Base-by-base conservation (phyloP, 2,888 invertebrate species). In the Brachyptera risi region DNA sequence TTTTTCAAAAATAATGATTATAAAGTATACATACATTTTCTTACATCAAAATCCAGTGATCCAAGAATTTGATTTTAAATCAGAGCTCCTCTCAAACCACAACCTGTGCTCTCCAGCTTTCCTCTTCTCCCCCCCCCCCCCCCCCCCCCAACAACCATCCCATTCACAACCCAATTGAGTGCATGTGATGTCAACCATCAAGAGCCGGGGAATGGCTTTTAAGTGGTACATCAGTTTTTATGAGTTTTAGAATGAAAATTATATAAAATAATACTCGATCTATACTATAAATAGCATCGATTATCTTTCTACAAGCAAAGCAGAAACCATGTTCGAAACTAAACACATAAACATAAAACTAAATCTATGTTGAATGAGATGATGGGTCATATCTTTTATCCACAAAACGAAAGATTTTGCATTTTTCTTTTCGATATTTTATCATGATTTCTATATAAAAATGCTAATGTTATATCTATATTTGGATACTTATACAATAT, bases 361-460 rank as follows among this genome's bases (percentile, higher is more conserved):
- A 38, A 38, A 38, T 38, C 38, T 19, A 17, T 42, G 3, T 21
- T 2, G 21, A 40, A 40, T 40, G 40, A 40, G 40, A 9, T 11
- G 7, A 40, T 17, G 40, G 17, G 13, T 40, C n/a, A 4, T n/a
- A 40, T n/a, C 17, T 40, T 40, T 3, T 11, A 3, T 5, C 17
- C 7, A 11, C 3, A 5, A 17, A 17, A 42, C 19, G 42, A 42
- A 13, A 15, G 42, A 19, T 42, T 7, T 7, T 42, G 42, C 42
- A 42, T 4, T 15, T 42, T 42, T 19, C 42, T 17, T 19, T 42
- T 42, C 19, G 4, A 15, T 42, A 21, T 13, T 42, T 42, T 42
- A 19, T 7, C 42, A 42, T 42, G 42, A 42, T 42, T 42, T 42
- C 21, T n/a, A 42, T 17, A 42, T 42, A 42, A 42, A 42, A 15